These are phyloP conservation scores for Pimpla rufipes DNA, from an alignment of 2,888 invertebrate species.

Conservation along the genomic window DNA sequence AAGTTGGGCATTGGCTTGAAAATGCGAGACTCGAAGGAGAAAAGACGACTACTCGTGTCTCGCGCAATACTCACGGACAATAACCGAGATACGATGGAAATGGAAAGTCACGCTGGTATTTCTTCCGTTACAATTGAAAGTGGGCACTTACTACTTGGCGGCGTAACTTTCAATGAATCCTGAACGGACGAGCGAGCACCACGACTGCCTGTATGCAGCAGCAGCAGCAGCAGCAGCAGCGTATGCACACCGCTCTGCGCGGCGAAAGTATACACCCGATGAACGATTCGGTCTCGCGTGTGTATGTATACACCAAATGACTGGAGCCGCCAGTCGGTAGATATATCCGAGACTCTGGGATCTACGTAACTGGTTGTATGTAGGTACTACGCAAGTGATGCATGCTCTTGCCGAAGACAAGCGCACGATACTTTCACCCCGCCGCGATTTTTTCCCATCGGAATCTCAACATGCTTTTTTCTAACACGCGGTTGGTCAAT, in stretches of 20 bases:
- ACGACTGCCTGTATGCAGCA: neutral
- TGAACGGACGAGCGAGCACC: slow-evolving; percentile 33
- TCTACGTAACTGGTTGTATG: slow-evolving; percentile 17
- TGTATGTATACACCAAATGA: neutral
- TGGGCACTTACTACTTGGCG: slow-evolving; percentile 72
- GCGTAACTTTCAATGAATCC: slow-evolving; percentile 74
- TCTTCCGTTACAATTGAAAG: slow-evolving; percentile 80
- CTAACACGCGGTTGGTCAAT: neutral
- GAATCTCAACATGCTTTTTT: slow-evolving; percentile 7
- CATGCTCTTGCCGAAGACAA: neutral
- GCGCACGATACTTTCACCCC: slow-evolving; percentile 10
- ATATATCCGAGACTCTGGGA: neutral
- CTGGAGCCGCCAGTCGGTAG: neutral
- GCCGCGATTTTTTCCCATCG: neutral
- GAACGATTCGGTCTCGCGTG: neutral
- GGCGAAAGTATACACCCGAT: slow-evolving; percentile 1
- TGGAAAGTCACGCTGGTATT: slow-evolving; percentile 76
- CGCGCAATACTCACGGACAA: slow-evolving; percentile 58
- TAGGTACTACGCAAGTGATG: slow-evolving; percentile 15
- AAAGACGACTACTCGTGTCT: neutral
- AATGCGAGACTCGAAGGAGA: neutral
- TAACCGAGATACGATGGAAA: slow-evolving; percentile 70
- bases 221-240: neutral
- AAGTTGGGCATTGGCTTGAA: too few relatives aligned
- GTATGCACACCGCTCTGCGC: neutral